These are phyloP conservation scores for Ranitomeya variabilis DNA, from an alignment of 2,113 vertebrate genomes.

Conservation along the genomic window DNA sequence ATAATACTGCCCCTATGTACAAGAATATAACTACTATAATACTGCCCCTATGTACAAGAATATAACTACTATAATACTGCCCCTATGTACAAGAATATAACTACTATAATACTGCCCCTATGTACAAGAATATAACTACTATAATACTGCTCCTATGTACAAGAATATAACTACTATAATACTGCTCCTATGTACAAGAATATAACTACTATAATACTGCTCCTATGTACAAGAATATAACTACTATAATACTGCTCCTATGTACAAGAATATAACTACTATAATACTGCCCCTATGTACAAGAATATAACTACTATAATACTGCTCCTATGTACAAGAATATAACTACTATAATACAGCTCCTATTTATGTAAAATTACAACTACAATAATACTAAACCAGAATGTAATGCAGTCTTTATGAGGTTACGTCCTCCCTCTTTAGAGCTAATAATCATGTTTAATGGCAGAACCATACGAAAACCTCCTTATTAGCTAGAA, in stretches of 20 bases:
- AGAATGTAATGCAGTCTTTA: not conserved
- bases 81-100: not conserved
- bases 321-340: not conserved
- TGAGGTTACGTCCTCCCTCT: not conserved
- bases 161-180: not conserved
- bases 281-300: not conserved
- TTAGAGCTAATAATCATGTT: constrained; percentile 23
- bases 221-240: not conserved
- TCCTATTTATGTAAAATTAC: not conserved
- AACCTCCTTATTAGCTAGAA: constrained; percentile 32
- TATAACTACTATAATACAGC: constrained; percentile 3
- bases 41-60: not conserved
- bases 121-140: constrained; percentile 5
- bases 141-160: not conserved
- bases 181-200: not conserved
- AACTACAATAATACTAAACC: not conserved
- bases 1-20: not conserved
- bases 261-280: constrained; percentile 1
- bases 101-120: not conserved
- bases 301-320: not conserved
- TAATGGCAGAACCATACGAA: constrained; percentile 14
- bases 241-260: not conserved
- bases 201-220: constrained; percentile 9
- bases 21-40: not conserved
- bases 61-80: constrained; percentile 3